Percentiles rank a stretch among this genome's conserved stretches.
Conservation (phyloP, 2,888 invertebrate species). For the Luperina testacea region DNA sequence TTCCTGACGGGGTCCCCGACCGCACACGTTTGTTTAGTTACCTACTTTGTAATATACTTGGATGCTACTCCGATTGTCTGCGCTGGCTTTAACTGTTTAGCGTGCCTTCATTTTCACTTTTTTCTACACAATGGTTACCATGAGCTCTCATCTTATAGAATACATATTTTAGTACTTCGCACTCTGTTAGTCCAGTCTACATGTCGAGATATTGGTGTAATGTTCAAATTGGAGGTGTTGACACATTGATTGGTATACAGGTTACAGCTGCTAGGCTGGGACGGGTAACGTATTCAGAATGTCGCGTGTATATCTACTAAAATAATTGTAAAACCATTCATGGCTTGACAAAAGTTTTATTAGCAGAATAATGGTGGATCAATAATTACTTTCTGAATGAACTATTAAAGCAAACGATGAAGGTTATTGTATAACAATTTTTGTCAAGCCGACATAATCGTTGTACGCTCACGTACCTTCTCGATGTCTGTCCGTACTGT, state of each 20-base stretch:
- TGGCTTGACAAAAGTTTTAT: slow-evolving; percentile 59
- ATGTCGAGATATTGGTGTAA: neutral
- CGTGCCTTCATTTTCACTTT: neutral
- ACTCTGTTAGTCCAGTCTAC: neutral
- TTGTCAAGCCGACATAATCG: slow-evolving; percentile 47
- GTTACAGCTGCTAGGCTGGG: slow-evolving; percentile 93
- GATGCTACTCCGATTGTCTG: neutral
- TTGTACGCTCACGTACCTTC: slow-evolving; percentile 46
- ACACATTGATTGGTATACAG: slow-evolving; percentile 83
- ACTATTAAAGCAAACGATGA: neutral
- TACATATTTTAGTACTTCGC: neutral
- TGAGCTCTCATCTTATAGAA: no score
- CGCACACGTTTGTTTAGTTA: no score
- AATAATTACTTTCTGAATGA: no score
- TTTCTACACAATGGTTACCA: no score
- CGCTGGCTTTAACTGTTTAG: neutral
- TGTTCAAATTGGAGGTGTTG: slow-evolving; percentile 39
- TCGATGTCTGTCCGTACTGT: slow-evolving; percentile 53
- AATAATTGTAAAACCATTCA: slow-evolving; percentile 50
- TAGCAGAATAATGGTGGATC: neutral
- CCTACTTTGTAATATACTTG: neutral
- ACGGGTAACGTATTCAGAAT: slow-evolving; percentile 91
- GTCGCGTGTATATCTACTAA: slow-evolving; percentile 68
- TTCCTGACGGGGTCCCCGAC: no score
- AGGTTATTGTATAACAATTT: slow-evolving; percentile 1